These are phyloP conservation scores for Idaea straminata DNA, from an alignment of 2,888 invertebrate species.

Conservation along the genomic window DNA sequence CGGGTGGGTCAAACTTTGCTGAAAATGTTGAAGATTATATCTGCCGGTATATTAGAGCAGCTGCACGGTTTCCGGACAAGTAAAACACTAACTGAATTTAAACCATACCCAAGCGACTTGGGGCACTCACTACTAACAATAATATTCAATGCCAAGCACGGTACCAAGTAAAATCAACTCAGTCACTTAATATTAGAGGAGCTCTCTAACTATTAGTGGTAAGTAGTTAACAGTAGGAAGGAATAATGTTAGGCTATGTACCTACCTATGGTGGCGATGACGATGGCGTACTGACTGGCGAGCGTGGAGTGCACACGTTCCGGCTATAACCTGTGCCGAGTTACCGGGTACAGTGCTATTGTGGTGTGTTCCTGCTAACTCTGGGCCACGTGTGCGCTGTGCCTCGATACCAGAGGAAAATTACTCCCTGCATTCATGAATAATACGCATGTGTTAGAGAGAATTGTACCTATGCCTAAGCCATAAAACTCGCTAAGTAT, in stretches of 20 bases:
- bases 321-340: background rate
- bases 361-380: background rate
- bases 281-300: no score
- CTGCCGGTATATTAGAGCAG: no score
- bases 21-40: no score
- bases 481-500: background rate
- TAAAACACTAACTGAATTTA: no score
- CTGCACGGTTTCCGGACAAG: no score
- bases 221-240: background rate
- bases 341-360: background rate
- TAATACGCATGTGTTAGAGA: background rate
- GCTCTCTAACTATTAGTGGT: background rate
- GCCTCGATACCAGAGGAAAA: background rate
- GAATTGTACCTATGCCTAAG: background rate
- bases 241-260: background rate
- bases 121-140: no score
- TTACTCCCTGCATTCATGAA: background rate
- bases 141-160: no score
- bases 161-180: no score
- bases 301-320: background rate
- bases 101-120: no score
- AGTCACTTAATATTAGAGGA: no score
- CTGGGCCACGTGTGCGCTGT: background rate
- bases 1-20: no score
- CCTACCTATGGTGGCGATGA: no score